Conservation (phyloP, 2,888 invertebrate species). For the Busseola fusca region DNA sequence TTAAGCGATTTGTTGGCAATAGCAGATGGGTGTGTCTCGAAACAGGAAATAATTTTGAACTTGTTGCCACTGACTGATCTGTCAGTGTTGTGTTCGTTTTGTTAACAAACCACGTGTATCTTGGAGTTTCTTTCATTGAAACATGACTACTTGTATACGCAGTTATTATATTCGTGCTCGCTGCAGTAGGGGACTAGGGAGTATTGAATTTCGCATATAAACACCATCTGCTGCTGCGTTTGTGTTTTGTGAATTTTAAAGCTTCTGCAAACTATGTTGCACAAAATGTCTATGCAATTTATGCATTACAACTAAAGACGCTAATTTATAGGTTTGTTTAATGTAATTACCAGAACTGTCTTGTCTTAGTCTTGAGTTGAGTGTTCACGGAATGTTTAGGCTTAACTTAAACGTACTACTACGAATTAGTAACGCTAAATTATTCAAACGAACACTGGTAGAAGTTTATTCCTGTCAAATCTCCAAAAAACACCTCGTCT, state of each 20-base stretch:
- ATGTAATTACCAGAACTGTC: constrained; percentile 38
- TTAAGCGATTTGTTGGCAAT: constrained; percentile 83
- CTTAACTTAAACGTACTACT: constrained; percentile 30
- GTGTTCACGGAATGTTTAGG: constrained; percentile 15
- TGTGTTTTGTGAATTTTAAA: constrained; percentile 63
- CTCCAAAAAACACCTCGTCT: constrained; percentile 55
- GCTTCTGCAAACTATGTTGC: constrained; percentile 53
- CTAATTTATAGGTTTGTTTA: constrained; percentile 46
- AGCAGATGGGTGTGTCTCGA: constrained; percentile 82
- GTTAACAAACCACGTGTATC: constrained; percentile 72
- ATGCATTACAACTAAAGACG: constrained; percentile 36
- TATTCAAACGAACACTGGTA: constrained; percentile 49
- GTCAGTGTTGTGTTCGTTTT: constrained; percentile 68
- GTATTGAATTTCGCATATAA: constrained; percentile 70
- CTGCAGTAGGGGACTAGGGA: constrained; percentile 60
- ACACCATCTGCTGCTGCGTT: constrained; percentile 64
- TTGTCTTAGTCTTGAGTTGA: constrained; percentile 31
- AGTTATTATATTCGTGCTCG: constrained; percentile 72
- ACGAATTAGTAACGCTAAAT: constrained; percentile 48
- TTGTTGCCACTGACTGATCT: constrained; percentile 81
- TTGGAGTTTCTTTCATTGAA: constrained; percentile 70
- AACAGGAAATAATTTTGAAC: constrained; percentile 84
- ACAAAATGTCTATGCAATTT: constrained; percentile 54
- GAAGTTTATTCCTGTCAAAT: constrained; percentile 58
- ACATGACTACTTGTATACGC: constrained; percentile 73